Evolutionary conservation across 2,888 invertebrate species (phyloP).

Genomic region (Sinotaia quadrata): DNA sequence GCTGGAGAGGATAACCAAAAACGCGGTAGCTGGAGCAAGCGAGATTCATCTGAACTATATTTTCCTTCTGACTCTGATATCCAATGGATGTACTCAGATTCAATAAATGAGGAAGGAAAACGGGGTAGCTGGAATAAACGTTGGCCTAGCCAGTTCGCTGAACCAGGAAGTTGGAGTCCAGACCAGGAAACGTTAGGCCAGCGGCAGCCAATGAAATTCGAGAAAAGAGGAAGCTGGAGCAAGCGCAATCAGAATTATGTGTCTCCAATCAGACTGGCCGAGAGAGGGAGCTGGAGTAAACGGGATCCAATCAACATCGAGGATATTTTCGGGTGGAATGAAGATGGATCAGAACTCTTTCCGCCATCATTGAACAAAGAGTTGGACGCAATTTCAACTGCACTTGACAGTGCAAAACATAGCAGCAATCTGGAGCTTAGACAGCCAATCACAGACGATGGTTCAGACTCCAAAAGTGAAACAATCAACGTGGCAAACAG

Average conservation of each 20-base stretch:
- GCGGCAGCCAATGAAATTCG: background rate
- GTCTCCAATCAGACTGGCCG: background rate
- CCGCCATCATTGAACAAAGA: background rate
- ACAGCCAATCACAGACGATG: background rate
- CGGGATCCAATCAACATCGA: background rate
- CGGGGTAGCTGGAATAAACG: slow-evolving; percentile 19
- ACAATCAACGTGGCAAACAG: slow-evolving; percentile 11
- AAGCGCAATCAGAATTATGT: background rate
- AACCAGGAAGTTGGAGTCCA: background rate
- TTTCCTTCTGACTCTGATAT: background rate
- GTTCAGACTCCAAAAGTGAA: background rate
- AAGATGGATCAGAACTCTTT: background rate
- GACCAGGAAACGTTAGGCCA: background rate
- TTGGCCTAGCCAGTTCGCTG: too few relatives aligned
- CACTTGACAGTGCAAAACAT: background rate
- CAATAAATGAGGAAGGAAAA: background rate
- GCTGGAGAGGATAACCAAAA: too few relatives aligned
- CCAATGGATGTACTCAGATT: background rate
- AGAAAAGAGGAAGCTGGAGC: slow-evolving; percentile 4
- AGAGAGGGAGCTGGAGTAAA: slow-evolving; percentile 8
- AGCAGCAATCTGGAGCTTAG: background rate
- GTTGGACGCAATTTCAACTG: background rate
- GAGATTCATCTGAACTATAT: background rate
- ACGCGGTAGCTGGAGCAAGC: background rate
- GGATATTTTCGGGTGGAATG: background rate